Evolutionary conservation across 2,113 vertebrate species (phyloP).

Genomic region (Oryzias javanicus): DNA sequence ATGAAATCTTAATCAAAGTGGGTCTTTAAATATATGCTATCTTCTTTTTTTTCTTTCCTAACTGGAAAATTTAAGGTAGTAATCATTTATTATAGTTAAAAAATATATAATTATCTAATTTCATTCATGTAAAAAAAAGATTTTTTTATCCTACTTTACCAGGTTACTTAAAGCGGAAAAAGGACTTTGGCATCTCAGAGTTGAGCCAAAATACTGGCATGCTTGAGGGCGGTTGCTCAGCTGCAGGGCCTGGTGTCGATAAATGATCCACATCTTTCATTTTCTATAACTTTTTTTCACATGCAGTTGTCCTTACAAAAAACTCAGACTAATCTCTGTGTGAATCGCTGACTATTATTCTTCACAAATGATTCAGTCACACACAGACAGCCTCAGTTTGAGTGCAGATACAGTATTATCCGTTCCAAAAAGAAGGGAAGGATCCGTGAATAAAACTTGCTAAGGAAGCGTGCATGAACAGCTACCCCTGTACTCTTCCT

Average conservation of each 20-base stretch:
- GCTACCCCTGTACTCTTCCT: constrained; percentile 31
- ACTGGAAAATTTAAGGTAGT: background rate
- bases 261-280: background rate
- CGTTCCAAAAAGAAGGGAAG: constrained; percentile 22
- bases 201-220: constrained; percentile 19
- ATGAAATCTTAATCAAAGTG: too few species aligned
- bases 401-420: constrained; percentile 39
- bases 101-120: constrained; percentile 10
- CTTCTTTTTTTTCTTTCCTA: background rate
- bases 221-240: constrained; percentile 25
- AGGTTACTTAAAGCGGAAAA: constrained; percentile 23
- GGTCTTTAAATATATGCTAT: too few species aligned
- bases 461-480: constrained; percentile 56
- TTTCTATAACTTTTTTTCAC: background rate
- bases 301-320: constrained; percentile 38
- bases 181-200: background rate
- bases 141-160: constrained; percentile 2
- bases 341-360: constrained; percentile 37
- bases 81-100: background rate
- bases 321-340: constrained; percentile 26
- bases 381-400: constrained; percentile 11
- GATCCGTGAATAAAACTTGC: constrained; percentile 34
- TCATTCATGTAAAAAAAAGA: constrained; percentile 5
- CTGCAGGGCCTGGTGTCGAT: constrained; percentile 5
- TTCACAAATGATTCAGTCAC: constrained; percentile 62